These are phyloP conservation scores for Holacanthella duospinosa DNA, from an alignment of 2,888 invertebrate genomes.

Conservation along the genomic window DNA sequence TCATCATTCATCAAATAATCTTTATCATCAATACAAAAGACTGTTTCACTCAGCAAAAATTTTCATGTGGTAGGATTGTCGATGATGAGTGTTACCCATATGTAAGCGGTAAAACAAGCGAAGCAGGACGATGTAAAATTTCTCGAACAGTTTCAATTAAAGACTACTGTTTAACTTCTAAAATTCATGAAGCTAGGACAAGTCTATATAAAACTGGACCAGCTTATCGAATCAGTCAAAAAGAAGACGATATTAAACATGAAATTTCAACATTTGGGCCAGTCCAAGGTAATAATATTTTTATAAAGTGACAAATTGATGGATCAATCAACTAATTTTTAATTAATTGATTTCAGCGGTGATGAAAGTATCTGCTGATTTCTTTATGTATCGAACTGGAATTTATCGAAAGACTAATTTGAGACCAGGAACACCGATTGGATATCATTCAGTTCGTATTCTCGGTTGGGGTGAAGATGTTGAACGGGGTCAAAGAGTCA, in stretches of 20 bases:
- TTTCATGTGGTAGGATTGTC: constrained; percentile 54
- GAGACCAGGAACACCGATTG: constrained; percentile 47
- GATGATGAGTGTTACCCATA: constrained; percentile 77
- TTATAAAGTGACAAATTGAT: not conserved
- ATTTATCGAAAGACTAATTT: constrained; percentile 60
- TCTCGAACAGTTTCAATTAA: constrained; percentile 39
- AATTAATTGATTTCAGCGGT: constrained; percentile 15
- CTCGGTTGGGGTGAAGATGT: constrained; percentile 82
- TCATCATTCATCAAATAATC: too few relatives aligned
- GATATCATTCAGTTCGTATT: constrained; percentile 82
- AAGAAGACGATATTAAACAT: constrained; percentile 66
- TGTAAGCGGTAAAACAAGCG: constrained; percentile 48
- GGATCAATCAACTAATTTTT: not conserved
- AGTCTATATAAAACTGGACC: constrained; percentile 45
- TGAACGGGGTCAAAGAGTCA: constrained; percentile 48
- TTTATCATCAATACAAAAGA: too few relatives aligned
- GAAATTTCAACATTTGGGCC: constrained; percentile 85
- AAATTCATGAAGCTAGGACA: constrained; percentile 35
- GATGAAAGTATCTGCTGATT: constrained; percentile 67
- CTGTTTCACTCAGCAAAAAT: too few relatives aligned
- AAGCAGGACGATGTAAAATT: constrained; percentile 54
- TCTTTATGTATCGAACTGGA: constrained; percentile 79
- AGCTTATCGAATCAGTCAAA: constrained; percentile 60
- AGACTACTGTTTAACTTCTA: constrained; percentile 22
- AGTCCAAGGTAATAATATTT: constrained; percentile 60